Evolutionary conservation across 2,113 vertebrate genomes (phyloP).

Genomic region (Lamprologus lemairii): DNA sequence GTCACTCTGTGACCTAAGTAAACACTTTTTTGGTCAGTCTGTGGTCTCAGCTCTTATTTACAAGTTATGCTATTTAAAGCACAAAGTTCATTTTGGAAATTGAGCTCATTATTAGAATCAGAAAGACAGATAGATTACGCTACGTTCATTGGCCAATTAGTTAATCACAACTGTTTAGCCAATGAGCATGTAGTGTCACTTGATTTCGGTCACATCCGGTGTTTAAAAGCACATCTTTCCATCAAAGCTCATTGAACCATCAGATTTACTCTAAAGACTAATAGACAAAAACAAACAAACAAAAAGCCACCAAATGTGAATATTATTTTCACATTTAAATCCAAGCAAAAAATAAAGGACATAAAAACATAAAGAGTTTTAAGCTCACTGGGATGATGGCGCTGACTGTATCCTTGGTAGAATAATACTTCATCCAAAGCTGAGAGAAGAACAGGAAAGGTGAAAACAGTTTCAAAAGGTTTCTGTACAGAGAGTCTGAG

Average conservation of each 20-base stretch:
- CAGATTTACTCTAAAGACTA: neutral
- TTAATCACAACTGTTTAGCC: neutral
- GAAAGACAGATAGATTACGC: neutral
- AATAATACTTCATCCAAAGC: slow-evolving; percentile 91
- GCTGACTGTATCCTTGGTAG: slow-evolving; percentile 85
- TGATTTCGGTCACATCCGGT: neutral
- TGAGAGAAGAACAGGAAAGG: slow-evolving; percentile 45
- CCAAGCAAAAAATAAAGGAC: neutral
- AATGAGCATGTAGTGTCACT: neutral
- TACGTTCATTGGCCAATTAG: neutral
- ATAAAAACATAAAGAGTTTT: neutral
- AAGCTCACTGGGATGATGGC: slow-evolving; percentile 91
- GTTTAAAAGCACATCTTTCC: neutral
- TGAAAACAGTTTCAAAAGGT: neutral
- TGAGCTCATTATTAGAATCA: neutral
- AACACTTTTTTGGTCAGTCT: neutral
- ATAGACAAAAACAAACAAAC: neutral
- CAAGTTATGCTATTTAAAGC: neutral
- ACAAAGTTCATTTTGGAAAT: neutral
- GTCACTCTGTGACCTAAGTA: neutral
- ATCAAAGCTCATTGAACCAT: neutral
- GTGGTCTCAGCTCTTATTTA: neutral
- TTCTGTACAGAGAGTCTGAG: neutral
- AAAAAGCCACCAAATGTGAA: neutral
- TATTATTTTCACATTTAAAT: neutral